Conservation (phyloP, 2,888 invertebrate genomes). For the Hofmannophila pseudospretella region DNA sequence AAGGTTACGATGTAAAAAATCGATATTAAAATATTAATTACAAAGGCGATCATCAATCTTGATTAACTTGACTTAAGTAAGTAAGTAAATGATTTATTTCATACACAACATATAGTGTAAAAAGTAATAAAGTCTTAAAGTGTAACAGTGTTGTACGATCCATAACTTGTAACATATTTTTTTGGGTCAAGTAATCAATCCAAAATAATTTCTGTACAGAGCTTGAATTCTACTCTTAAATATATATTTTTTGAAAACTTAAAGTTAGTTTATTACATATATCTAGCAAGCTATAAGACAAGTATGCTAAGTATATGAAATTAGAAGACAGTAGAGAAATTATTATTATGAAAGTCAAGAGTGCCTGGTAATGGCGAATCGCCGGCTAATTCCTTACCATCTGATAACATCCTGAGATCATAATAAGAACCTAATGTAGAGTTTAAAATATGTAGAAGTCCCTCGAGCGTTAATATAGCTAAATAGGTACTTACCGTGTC, state of each 20-base stretch:
- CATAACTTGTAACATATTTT: too few relatives aligned
- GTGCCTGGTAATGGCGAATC: slow-evolving; percentile 32
- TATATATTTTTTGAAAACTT: too few relatives aligned
- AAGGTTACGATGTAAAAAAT: slow-evolving; percentile 42
- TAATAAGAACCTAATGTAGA: slow-evolving; percentile 44
- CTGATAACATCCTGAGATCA: slow-evolving; percentile 56
- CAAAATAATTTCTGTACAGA: too few relatives aligned
- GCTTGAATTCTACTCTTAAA: too few relatives aligned
- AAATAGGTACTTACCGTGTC: too few relatives aligned
- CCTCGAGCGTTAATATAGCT: not conserved
- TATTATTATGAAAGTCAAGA: slow-evolving; percentile 14
- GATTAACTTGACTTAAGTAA: slow-evolving; percentile 33
- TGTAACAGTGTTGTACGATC: too few relatives aligned
- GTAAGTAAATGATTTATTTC: too few relatives aligned
- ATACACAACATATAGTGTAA: too few relatives aligned
- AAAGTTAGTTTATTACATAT: too few relatives aligned
- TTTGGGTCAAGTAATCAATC: too few relatives aligned
- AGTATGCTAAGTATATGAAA: not conserved
- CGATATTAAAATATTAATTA: slow-evolving; percentile 33
- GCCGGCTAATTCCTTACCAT: slow-evolving; percentile 56
- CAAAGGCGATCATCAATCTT: slow-evolving; percentile 40
- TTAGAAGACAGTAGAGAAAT: slow-evolving; percentile 3
- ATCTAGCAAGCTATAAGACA: too few relatives aligned
- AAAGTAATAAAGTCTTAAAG: too few relatives aligned
- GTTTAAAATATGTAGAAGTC: slow-evolving; percentile 30